Percentiles rank a stretch among this genome's conserved stretches.
These are phyloP conservation scores for Bujurquina vittata DNA, from an alignment of 2,113 vertebrate genomes.

Conservation along the genomic window DNA sequence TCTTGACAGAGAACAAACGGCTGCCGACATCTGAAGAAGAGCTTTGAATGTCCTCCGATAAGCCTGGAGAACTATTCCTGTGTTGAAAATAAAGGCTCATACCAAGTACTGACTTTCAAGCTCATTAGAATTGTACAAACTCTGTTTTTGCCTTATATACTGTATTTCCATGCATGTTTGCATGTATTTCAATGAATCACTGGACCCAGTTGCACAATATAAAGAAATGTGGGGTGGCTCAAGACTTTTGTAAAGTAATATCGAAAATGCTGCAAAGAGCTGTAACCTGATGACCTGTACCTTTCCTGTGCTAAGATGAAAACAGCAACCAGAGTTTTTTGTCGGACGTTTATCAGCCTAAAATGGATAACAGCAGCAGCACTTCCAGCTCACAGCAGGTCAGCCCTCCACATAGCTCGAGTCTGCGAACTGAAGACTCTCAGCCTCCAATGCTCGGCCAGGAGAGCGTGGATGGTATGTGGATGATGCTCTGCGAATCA, in stretches of 20 bases:
- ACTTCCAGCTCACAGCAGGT: conserved; percentile 94
- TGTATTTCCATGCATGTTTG: background rate
- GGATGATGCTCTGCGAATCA: background rate
- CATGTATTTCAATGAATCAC: background rate
- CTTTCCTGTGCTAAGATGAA: conserved; percentile 85
- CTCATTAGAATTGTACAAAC: too few species aligned
- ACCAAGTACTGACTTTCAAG: too few species aligned
- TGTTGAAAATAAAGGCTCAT: too few species aligned
- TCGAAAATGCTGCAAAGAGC: background rate
- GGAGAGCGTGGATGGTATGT: conserved; percentile 90
- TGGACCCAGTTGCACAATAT: background rate
- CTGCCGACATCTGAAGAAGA: too few species aligned
- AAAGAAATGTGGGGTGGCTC: background rate
- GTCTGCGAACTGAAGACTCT: conserved; percentile 90
- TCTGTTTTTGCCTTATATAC: too few species aligned
- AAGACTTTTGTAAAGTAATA: background rate
- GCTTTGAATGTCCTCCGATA: too few species aligned
- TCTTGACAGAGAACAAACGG: too few species aligned
- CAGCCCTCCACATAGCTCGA: conserved; percentile 86
- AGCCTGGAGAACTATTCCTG: too few species aligned
- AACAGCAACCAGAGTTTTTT: conserved; percentile 98
- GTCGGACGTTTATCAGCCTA: conserved; percentile 92
- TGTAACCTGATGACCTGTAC: background rate
- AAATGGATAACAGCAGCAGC: conserved; percentile 93
- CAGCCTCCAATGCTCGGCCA: conserved; percentile 96